Base-by-base conservation (phyloP, 1,140 invertebrate species). In the Solen grandis region DNA sequence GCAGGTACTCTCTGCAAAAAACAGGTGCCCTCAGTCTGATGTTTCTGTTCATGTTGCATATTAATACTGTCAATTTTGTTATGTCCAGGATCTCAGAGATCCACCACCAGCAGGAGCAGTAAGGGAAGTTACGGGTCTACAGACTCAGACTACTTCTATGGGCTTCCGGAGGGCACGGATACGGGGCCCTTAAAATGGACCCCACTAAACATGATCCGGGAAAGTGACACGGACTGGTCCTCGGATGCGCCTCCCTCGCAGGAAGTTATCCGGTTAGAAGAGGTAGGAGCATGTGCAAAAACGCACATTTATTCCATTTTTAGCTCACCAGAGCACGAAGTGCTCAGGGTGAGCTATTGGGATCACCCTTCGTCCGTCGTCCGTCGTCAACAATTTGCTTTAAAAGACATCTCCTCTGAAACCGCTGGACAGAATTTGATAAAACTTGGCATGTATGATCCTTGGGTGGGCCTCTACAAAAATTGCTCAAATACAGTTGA, bases 41-140 rank as follows among this genome's bases (percentile, higher is more conserved):
- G n/a, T n/a, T n/a, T n/a, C 41, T 46, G 8, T 46, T 46, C 41
- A 10, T 46, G 41, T 46, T 46, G 19, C 19, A 46, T 46, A 46
- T 46, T 46, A 10, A 46, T 46, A 46, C 19, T 19, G 19, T 10
- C 41, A 10, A 19, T 46, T 46, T 46, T 19, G 8, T 46, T 10
- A 10, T 35, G n/a, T 4, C n/a, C 63, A 78, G 75, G 62, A 2
- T 78, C 75, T 8, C 63, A 68, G 46, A 68, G 50, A 31, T 78
- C 75, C 0, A 55, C 41, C n/a, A n/a, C 4, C 1, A 25, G 8
- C 2, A 25, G n/a, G n/a, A 54, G 60, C 2, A 78, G 75, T 36
- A 68, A 69, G 55, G 65, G 75, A 0, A 78, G 75, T 41, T 78
- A 78, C 25, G 75, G 75, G 5, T 78, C 75, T 3, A 78, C 63